A percentile compares a stretch with the other conserved stretches of the same genome.
Evolutionary conservation across 2,888 invertebrate genomes (phyloP).

Genomic region (Zaprionus bogoriensis): DNA sequence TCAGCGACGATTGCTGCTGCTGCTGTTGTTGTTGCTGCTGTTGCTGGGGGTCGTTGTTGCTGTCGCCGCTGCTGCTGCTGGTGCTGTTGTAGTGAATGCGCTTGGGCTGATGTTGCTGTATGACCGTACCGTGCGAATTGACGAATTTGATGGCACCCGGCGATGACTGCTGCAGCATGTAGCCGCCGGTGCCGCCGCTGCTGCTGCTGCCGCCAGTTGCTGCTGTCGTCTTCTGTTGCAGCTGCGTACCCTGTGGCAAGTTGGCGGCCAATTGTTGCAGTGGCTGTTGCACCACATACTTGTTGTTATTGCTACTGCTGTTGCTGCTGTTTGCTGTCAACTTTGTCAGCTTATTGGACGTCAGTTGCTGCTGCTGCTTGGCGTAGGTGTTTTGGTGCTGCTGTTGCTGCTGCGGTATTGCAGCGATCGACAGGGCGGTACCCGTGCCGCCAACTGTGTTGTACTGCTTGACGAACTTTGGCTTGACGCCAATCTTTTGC

Average conservation of each 20-base stretch:
- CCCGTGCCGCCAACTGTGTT: conserved; percentile 51
- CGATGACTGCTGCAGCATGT: conserved; percentile 56
- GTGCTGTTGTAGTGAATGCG: conserved; percentile 57
- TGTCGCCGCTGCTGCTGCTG: conserved; percentile 43
- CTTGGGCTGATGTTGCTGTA: conserved; percentile 79
- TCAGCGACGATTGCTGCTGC: conserved; percentile 57
- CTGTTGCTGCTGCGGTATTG: conserved; percentile 54
- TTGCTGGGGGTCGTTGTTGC: conserved; percentile 42
- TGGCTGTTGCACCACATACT: conserved; percentile 75
- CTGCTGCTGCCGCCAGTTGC: conserved; percentile 16
- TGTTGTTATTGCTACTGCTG: conserved; percentile 58
- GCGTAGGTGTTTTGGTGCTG: conserved; percentile 45
- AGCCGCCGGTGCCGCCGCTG: conserved; percentile 38
- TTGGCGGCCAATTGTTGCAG: conserved; percentile 66
- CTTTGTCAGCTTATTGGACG: conserved; percentile 65
- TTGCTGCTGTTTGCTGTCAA: conserved; percentile 23
- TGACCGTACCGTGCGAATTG: conserved; percentile 82
- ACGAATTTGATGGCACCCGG: conserved; percentile 81
- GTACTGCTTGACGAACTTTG: conserved; percentile 81
- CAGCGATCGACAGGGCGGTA: conserved; percentile 58
- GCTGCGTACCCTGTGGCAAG: conserved; percentile 78
- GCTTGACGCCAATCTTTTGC: conserved; percentile 58
- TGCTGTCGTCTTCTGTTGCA: conserved; percentile 74
- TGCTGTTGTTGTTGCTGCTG: conserved; percentile 41
- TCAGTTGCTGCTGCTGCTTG: conserved; percentile 51